A percentile compares a stretch with the other conserved stretches of the same genome.
Evolutionary conservation across 1,140 invertebrate species (phyloP).

Genomic region (Oedothorax gibbosus): DNA sequence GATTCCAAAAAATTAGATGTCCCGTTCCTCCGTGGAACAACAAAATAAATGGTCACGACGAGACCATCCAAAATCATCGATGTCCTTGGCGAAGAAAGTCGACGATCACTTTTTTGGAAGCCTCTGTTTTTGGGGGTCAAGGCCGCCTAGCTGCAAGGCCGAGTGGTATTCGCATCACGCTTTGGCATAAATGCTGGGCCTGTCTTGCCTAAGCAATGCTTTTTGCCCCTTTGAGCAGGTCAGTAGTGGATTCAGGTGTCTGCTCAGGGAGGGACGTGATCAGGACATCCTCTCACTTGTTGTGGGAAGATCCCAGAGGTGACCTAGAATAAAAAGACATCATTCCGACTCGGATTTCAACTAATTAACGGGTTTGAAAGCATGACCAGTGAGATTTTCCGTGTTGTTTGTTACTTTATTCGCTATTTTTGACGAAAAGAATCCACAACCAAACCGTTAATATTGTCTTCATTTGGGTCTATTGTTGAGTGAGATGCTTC

Average conservation of each 20-base stretch:
- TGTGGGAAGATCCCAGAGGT: not conserved
- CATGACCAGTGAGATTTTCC: not conserved
- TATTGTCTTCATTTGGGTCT: no score
- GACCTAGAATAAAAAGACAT: not conserved
- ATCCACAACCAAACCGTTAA: no score
- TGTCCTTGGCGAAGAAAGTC: conserved; percentile 1
- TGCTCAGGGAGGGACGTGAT: no score
- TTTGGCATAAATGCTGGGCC: not conserved
- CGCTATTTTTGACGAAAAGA: no score
- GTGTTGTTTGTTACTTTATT: no score
- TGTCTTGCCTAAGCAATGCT: not conserved
- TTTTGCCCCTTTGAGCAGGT: not conserved
- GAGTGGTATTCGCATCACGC: not conserved
- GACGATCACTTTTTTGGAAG: not conserved
- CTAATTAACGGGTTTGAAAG: not conserved
- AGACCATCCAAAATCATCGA: not conserved
- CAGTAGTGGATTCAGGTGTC: no score
- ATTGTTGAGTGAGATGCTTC: no score
- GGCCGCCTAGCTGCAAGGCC: conserved; percentile 38
- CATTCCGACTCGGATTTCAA: not conserved
- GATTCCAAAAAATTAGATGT: not conserved
- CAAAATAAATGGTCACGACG: no score
- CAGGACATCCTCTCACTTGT: not conserved
- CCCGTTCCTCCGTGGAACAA: not conserved
- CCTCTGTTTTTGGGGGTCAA: conserved; percentile 39